These are phyloP conservation scores for Rhineura floridana DNA, from an alignment of 2,113 vertebrate genomes.

Conservation along the genomic window DNA sequence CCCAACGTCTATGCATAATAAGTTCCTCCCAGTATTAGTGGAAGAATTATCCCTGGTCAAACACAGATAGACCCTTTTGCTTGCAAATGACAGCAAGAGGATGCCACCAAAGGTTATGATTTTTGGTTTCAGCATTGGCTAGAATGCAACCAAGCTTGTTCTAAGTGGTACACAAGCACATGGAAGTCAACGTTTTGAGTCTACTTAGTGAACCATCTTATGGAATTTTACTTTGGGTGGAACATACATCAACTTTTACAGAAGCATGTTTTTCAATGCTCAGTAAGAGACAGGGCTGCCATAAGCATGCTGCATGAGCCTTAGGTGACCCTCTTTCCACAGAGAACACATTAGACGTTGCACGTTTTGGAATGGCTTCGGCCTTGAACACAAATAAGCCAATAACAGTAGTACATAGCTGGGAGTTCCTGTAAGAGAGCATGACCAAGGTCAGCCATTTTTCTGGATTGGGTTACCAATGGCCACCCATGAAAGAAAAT, in stretches of 20 bases:
- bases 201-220: background rate
- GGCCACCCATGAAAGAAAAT: background rate
- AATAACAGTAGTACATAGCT: too few relatives aligned
- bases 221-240: background rate
- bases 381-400: too few relatives aligned
- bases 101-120: background rate
- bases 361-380: too few relatives aligned
- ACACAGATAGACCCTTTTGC: background rate
- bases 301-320: background rate
- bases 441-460: too few relatives aligned
- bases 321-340: too few relatives aligned
- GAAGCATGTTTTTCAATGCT: background rate
- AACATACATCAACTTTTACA: too few relatives aligned
- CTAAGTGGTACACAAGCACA: background rate
- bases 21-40: background rate
- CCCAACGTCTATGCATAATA: background rate
- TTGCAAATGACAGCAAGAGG: background rate
- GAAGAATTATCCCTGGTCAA: background rate
- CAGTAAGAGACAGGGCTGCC: background rate
- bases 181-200: background rate
- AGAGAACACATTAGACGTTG: too few relatives aligned
- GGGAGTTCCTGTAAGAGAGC: too few relatives aligned
- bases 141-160: background rate
- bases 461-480: too few relatives aligned
- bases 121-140: background rate